Percentiles rank a stretch among this genome's conserved stretches.
Evolutionary conservation across 2,797 vertebrate genomes (phyloP).

Genomic region (Acipenser transmontanus): DNA sequence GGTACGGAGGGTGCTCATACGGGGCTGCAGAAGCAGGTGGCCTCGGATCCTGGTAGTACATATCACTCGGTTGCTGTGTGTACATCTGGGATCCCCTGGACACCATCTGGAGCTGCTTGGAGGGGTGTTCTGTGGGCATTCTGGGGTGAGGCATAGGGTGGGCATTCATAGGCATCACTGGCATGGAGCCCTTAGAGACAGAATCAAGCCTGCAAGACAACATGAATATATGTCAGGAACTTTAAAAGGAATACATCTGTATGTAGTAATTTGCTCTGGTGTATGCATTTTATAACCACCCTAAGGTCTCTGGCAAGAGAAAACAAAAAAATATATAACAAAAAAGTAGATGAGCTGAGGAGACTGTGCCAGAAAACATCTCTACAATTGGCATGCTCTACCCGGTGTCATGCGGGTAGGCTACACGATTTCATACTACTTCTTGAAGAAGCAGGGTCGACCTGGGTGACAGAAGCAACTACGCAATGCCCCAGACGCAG

Average conservation of each 20-base stretch:
- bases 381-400: too few species aligned
- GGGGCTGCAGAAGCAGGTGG: conserved; percentile 70
- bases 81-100: conserved; percentile 79
- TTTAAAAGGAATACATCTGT: not conserved
- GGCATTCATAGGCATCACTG: conserved; percentile 71
- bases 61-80: conserved; percentile 72
- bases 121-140: conserved; percentile 69
- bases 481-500: too few species aligned
- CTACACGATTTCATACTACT: too few species aligned
- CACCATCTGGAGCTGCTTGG: conserved; percentile 80
- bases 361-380: not conserved
- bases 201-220: conserved; percentile 64
- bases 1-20: conserved; percentile 80
- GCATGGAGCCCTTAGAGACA: conserved; percentile 63
- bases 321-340: not conserved
- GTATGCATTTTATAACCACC: too few species aligned
- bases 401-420: too few species aligned
- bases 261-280: too few species aligned
- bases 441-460: too few species aligned
- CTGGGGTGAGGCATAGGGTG: conserved; percentile 68
- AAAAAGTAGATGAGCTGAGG: not conserved
- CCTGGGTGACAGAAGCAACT: too few species aligned
- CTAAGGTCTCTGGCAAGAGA: too few species aligned
- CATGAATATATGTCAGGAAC: not conserved
- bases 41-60: conserved; percentile 80